Percentiles rank a stretch among this genome's conserved stretches.
These are phyloP conservation scores for Phaetusa simplex DNA, from an alignment of 2,113 vertebrate genomes.

Conservation along the genomic window DNA sequence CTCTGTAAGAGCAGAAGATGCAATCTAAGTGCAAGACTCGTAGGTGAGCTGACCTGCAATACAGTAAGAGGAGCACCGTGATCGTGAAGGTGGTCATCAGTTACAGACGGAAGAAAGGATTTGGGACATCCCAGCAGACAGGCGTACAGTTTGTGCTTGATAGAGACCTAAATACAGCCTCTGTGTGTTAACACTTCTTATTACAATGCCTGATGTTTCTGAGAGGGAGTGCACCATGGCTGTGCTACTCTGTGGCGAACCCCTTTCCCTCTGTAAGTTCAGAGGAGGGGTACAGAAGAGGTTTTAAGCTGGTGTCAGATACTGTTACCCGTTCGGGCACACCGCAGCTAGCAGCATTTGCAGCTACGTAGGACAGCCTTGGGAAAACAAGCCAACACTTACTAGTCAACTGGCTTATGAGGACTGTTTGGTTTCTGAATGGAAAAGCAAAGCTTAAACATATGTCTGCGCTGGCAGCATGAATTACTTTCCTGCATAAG, in stretches of 20 bases:
- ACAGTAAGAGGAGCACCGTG: not conserved
- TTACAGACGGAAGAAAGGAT: not conserved
- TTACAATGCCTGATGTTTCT: not conserved
- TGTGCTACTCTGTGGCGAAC: not conserved
- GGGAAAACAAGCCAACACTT: not conserved
- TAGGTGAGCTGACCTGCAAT: not conserved
- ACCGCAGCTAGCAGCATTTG: not conserved
- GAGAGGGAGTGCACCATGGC: rapidly evolving
- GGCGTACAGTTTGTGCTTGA: not conserved
- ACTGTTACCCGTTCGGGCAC: not conserved
- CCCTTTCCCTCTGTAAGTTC: not conserved
- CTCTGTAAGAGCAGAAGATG: not conserved
- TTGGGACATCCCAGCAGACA: not conserved
- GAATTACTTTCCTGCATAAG: slow-evolving; percentile 34
- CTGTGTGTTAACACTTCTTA: not conserved
- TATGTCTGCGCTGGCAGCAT: slow-evolving; percentile 44
- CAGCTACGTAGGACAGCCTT: not conserved
- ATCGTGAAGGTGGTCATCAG: not conserved
- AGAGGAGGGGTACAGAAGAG: not conserved
- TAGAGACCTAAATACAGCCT: not conserved
- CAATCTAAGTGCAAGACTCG: not conserved
- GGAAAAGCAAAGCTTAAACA: slow-evolving; percentile 60
- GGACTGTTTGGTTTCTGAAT: slow-evolving; percentile 17
- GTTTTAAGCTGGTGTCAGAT: not conserved
- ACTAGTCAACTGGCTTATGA: not conserved